Evolutionary conservation across 1,140 invertebrate species (phyloP).

Genomic region (Nylanderia fulva): DNA sequence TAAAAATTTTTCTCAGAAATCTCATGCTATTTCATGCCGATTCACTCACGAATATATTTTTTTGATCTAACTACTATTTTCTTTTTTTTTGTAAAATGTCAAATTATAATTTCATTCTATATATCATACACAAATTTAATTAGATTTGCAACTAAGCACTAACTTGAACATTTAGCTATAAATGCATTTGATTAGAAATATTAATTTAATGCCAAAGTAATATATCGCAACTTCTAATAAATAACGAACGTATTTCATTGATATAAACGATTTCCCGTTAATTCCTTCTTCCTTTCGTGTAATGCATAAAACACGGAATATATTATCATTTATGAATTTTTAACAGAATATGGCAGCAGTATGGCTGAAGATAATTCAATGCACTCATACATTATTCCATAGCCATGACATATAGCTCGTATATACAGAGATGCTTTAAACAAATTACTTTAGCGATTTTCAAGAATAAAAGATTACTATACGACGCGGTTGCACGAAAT

Average conservation of each 20-base stretch:
- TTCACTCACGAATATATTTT: neutral
- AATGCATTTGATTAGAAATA: neutral
- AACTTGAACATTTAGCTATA: neutral
- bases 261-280: slow-evolving; percentile 34
- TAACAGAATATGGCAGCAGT: slow-evolving; percentile 3
- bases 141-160: neutral
- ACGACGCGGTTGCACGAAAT: neutral
- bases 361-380: slow-evolving; percentile 44
- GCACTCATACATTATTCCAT: slow-evolving; percentile 54
- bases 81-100: neutral
- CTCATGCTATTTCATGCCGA: too few relatives aligned
- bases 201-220: neutral
- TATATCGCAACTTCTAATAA: neutral
- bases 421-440: slow-evolving; percentile 20
- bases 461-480: neutral
- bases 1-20: neutral
- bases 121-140: neutral
- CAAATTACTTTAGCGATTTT: slow-evolving; percentile 44
- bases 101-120: neutral
- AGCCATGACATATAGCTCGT: slow-evolving; percentile 13
- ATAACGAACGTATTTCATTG: slow-evolving; percentile 28
- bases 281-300: slow-evolving; percentile 34
- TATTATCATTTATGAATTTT: slow-evolving; percentile 60
- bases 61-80: neutral
- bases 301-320: slow-evolving; percentile 49